Evolutionary conservation across 2,797 vertebrate species (phyloP).

Genomic region (Simalia tracyae): DNA sequence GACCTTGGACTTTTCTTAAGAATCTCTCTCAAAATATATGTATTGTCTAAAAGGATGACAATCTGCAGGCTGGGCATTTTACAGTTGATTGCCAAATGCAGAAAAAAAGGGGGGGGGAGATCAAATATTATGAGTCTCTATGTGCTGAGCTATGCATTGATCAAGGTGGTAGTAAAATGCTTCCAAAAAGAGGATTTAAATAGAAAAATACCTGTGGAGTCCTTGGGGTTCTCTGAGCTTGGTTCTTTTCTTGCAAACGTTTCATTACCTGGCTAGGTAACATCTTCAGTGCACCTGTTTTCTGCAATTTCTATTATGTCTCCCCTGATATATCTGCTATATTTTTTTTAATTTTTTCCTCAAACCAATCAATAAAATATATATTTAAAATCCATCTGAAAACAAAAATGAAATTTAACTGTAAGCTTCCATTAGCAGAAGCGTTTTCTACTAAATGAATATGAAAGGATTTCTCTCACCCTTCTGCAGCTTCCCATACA

Average conservation of each 20-base stretch:
- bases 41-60: not conserved
- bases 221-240: too few species aligned
- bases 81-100: not conserved
- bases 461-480: not conserved
- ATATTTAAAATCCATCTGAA: not conserved
- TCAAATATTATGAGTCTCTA: fast-evolving
- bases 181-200: not conserved
- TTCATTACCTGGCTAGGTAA: too few species aligned
- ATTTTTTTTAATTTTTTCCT: not conserved
- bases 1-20: conserved; percentile 9
- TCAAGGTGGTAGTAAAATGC: not conserved
- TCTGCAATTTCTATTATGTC: not conserved
- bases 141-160: not conserved
- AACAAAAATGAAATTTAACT: not conserved
- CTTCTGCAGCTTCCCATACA: not conserved
- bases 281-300: too few species aligned
- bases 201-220: not conserved
- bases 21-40: not conserved
- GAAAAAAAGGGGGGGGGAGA: not conserved
- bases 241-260: too few species aligned
- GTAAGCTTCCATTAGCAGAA: not conserved
- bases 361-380: not conserved
- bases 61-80: not conserved
- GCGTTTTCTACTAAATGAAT: not conserved
- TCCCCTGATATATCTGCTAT: not conserved